A percentile compares a stretch with the other conserved stretches of the same genome.
Conservation (phyloP, 2,113 vertebrate genomes). For the Ctenomys sociabilis region DNA sequence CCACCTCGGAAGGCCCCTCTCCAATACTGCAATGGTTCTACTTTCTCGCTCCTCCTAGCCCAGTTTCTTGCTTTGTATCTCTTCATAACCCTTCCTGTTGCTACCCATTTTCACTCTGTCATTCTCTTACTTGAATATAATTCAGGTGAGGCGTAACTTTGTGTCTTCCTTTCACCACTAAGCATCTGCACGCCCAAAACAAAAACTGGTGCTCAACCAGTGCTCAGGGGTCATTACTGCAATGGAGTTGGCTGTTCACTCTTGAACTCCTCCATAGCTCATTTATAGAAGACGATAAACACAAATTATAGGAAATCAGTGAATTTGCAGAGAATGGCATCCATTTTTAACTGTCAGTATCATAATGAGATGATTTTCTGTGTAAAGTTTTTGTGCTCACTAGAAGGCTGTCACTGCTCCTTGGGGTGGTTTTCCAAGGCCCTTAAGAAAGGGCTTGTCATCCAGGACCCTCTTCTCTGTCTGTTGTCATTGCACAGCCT, state of each 20-base stretch:
- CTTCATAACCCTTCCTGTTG: neutral
- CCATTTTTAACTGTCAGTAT: neutral
- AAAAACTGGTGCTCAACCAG: accelerated
- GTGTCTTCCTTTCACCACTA: neutral
- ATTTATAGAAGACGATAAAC: neutral
- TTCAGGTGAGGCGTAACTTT: neutral
- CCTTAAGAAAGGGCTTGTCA: neutral
- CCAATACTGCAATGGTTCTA: accelerated
- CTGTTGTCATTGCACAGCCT: neutral
- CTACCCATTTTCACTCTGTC: neutral
- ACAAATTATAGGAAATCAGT: neutral
- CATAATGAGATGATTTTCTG: neutral
- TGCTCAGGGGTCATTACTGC: neutral
- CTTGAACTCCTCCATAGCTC: neutral
- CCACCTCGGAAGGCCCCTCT: neutral
- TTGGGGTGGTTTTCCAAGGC: neutral
- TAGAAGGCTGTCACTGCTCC: neutral
- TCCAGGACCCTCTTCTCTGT: neutral
- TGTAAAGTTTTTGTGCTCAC: neutral
- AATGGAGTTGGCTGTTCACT: neutral
- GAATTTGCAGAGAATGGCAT: neutral
- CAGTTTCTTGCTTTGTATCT: neutral
- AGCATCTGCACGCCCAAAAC: neutral
- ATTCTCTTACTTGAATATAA: neutral
- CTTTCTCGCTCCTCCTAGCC: neutral